Evolutionary conservation across 2,113 vertebrate species (phyloP).

Genomic region (Dolichallabes microphthalmus): DNA sequence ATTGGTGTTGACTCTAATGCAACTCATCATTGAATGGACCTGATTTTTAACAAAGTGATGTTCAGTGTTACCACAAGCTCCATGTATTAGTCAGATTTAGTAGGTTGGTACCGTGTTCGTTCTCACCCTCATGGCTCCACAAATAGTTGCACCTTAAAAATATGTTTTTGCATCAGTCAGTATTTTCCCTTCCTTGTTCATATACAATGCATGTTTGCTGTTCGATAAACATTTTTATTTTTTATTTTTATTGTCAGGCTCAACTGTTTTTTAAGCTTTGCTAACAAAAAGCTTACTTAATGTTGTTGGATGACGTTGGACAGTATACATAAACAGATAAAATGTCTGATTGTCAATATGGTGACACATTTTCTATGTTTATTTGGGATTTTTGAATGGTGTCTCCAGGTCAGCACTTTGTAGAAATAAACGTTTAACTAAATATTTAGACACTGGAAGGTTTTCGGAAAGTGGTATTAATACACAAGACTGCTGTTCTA

Average conservation of each 20-base stretch:
- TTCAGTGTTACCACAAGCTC: neutral
- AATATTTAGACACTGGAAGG: neutral
- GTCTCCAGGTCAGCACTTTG: neutral
- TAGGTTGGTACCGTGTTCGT: neutral
- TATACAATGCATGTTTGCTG: neutral
- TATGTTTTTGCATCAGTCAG: neutral
- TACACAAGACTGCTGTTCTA: neutral
- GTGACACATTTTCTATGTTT: no score
- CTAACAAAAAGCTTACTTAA: neutral
- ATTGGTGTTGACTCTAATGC: constrained; percentile 34
- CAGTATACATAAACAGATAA: neutral
- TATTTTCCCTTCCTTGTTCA: neutral
- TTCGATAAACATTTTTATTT: neutral
- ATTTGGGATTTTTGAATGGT: neutral
- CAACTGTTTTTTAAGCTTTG: neutral
- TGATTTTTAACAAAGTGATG: neutral
- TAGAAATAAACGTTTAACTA: neutral
- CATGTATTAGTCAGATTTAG: neutral
- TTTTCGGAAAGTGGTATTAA: neutral
- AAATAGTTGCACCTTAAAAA: neutral
- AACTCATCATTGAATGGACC: neutral
- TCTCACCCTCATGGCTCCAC: neutral
- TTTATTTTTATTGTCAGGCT: neutral
- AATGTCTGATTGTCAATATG: neutral
- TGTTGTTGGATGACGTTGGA: neutral